These are phyloP conservation scores for Gopherus evgoodei DNA, from an alignment of 2,113 vertebrate genomes.

Conservation along the genomic window DNA sequence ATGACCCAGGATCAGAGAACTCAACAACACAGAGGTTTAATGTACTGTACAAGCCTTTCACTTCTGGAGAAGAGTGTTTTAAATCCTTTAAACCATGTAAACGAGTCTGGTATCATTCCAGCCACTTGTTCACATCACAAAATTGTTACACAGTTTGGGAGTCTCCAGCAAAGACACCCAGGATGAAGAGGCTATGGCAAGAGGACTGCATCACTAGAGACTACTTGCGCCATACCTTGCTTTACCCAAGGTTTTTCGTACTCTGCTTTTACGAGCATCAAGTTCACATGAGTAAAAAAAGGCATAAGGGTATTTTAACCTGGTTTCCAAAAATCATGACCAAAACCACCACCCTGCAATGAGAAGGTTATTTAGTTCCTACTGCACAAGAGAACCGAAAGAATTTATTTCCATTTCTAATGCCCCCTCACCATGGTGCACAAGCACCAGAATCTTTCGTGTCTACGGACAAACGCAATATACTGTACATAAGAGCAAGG, in stretches of 20 bases:
- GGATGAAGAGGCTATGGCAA: not conserved
- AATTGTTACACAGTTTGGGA: not conserved
- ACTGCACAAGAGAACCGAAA: not conserved
- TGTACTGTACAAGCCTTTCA: fast-evolving
- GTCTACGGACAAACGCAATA: not conserved
- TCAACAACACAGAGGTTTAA: not conserved
- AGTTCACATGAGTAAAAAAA: not conserved
- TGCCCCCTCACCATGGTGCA: not conserved
- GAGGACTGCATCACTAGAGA: not conserved
- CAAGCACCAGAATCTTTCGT: not conserved
- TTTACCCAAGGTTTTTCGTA: not conserved
- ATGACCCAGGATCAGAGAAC: not conserved
- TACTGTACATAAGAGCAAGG: not conserved
- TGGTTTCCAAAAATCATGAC: not conserved
- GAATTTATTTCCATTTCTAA: not conserved
- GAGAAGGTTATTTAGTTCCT: not conserved
- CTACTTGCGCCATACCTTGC: not conserved
- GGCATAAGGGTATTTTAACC: not conserved
- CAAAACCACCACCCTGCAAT: fast-evolving
- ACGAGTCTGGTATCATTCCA: not conserved
- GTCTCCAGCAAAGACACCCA: not conserved
- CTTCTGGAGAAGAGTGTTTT: not conserved
- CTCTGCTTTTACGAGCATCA: not conserved
- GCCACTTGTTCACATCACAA: not conserved
- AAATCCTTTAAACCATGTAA: not conserved